A percentile compares a stretch with the other conserved stretches of the same genome.
Evolutionary conservation across 1,140 invertebrate genomes (phyloP).

Genomic region (Eciton burchellii): DNA sequence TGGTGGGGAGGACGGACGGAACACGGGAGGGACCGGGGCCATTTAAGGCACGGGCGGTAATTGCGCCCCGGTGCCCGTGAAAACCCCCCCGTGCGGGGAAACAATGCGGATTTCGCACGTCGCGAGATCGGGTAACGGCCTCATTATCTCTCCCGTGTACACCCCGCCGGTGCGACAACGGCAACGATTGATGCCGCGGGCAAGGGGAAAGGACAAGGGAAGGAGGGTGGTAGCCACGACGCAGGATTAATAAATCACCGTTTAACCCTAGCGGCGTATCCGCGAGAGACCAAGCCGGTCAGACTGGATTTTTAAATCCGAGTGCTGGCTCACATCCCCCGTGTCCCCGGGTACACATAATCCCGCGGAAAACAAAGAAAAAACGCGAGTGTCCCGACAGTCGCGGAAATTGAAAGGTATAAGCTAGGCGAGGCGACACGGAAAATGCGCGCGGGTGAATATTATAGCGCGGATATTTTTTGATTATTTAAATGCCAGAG

Average conservation of each 20-base stretch:
- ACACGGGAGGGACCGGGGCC: background rate
- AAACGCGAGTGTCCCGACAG: background rate
- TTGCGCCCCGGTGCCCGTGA: slow-evolving; percentile 48
- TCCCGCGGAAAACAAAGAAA: background rate
- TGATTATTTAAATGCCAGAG: background rate
- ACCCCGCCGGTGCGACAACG: slow-evolving; percentile 26
- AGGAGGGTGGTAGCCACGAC: background rate
- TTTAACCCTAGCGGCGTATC: slow-evolving; percentile 7
- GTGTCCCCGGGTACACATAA: background rate
- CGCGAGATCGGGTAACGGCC: slow-evolving; percentile 54
- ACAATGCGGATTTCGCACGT: slow-evolving; percentile 59
- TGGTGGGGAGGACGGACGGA: no score
- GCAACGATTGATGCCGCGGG: slow-evolving; percentile 43
- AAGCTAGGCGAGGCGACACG: background rate
- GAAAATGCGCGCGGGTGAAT: background rate
- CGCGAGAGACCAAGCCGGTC: background rate
- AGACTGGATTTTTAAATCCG: slow-evolving; percentile 42
- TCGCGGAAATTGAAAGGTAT: background rate
- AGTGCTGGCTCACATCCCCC: background rate
- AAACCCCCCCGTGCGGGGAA: slow-evolving; percentile 49
- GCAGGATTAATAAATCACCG: slow-evolving; percentile 51
- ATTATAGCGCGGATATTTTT: background rate
- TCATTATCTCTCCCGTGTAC: slow-evolving; percentile 51
- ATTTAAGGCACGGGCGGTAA: slow-evolving; percentile 54
- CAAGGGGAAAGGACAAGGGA: background rate